Conservation (phyloP, 2,113 vertebrate species). For the Coregonus clupeaformis region DNA sequence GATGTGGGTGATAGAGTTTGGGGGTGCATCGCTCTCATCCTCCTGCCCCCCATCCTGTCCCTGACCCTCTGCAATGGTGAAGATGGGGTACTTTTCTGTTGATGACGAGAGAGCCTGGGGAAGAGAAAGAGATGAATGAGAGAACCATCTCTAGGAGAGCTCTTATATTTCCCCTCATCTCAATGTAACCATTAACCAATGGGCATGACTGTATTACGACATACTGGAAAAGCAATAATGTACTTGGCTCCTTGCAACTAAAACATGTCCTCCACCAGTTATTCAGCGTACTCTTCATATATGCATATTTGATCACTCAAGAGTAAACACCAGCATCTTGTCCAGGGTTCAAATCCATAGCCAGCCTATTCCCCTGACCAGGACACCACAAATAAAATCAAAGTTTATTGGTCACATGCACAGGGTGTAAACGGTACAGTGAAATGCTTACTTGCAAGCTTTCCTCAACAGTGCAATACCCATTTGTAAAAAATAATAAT, state of each 20-base stretch:
- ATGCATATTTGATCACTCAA: background rate
- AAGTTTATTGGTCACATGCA: too few relatives aligned
- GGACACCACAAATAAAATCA: background rate
- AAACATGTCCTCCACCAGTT: background rate
- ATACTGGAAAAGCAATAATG: background rate
- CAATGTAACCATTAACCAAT: background rate
- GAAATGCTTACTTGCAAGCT: too few relatives aligned
- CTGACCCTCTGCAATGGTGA: constrained; percentile 80
- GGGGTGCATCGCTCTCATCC: constrained; percentile 35
- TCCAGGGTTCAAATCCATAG: background rate
- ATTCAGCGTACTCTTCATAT: background rate
- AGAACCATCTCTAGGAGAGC: background rate
- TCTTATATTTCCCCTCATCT: background rate
- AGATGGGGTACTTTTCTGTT: constrained; percentile 83
- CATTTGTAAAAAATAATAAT: background rate
- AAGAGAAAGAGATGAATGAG: background rate
- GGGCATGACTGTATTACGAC: background rate
- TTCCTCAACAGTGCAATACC: too few relatives aligned
- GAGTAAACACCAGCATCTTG: background rate
- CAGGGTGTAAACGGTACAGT: too few relatives aligned
- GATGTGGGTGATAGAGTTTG: constrained; percentile 49
- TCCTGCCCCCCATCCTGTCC: constrained; percentile 68
- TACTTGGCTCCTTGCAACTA: background rate
- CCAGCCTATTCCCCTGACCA: background rate
- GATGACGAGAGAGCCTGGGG: constrained; percentile 76